Percentiles rank a stretch among this genome's conserved stretches.
phyloP scores from a whole-genome alignment of 2,888 invertebrate genomes.

The Mechanitis mazaeus region DNA sequence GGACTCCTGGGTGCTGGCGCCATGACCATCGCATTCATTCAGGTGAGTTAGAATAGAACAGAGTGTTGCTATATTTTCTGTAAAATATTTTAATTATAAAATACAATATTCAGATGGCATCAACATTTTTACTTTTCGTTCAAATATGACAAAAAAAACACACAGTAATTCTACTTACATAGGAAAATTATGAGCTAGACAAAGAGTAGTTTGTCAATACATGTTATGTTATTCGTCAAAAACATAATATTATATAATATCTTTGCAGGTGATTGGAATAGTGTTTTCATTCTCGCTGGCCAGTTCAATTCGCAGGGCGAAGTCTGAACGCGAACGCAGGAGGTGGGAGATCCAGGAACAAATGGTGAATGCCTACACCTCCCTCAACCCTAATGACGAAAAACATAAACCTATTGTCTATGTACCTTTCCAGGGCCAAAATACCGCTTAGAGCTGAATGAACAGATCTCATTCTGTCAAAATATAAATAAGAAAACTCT shows the following conservation, averaged over 20 bases:
- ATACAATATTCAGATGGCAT: no score
- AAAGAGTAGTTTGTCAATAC: background rate
- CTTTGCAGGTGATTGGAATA: constrained; percentile 86
- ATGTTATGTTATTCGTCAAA: background rate
- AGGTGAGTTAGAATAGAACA: constrained; percentile 63
- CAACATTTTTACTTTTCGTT: no score
- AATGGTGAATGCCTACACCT: constrained; percentile 71
- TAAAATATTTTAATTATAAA: background rate
- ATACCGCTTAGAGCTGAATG: constrained; percentile 43
- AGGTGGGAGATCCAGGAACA: constrained; percentile 82
- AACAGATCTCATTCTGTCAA: background rate
- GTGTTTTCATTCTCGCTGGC: constrained; percentile 93
- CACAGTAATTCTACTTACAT: no score
- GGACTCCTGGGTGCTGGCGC: constrained; percentile 85
- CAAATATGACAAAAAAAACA: no score
- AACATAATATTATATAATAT: constrained; percentile 21
- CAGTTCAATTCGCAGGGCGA: constrained; percentile 86
- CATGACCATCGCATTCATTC: constrained; percentile 86
- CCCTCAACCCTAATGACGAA: constrained; percentile 58
- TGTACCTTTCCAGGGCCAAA: constrained; percentile 71
- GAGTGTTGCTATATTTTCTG: no score
- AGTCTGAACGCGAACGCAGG: constrained; percentile 82
- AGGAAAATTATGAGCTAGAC: no score
- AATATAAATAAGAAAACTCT: background rate
- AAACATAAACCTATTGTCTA: constrained; percentile 62